Base-by-base conservation (phyloP, 2,888 invertebrate species). In the Cheilosia urbana region DNA sequence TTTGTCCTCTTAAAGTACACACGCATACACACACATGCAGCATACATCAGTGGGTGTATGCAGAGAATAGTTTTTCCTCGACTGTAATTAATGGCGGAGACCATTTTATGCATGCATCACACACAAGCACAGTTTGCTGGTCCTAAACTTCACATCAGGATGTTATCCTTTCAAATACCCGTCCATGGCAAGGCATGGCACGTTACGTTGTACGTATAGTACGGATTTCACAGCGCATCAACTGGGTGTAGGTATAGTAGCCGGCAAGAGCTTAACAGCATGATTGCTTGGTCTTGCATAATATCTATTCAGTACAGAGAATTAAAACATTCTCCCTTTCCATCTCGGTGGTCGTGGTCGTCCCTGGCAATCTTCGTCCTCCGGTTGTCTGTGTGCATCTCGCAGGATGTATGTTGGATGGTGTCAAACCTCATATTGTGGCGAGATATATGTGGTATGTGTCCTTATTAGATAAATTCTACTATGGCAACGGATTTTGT, bases 251-350 rank as follows among this genome's bases (percentile, higher is more conserved):
- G 42, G 51, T 42, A 68, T 47, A 85, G 72, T 77, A 81, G 85
- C 85, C 71, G 62, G 72, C 71, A 71, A 85, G 76, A 85, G 81
- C 85, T 85, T 85, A 85, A 81, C 81, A 81, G 85, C 66, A 85
- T 85, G 85, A 85, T 85, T 85, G 85, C 81, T 85, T 81, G 85
- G 81, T 81, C 85, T 85, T 85, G 84, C 84, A 85, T 85, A 85
- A 80, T 85, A 85, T 85, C 84, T 80, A 80, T 85, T 85, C 81
- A 81, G 68, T 72, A 72, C 85, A 77, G 81, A 81, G 77, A 81
- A 85, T 85, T 85, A 81, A 81, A 81, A 81, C 85, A 85, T 85
- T 66, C 81, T 62, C 78, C 58, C 76, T 5, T 49, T 62, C 65
- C 51, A 55, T 49, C 27, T 51, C 21, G 37, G 27, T 63, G 34